Percentiles rank a stretch among this genome's conserved stretches.
Evolutionary conservation across 1,140 invertebrate species (phyloP).

Genomic region (Drosophila suzukii): DNA sequence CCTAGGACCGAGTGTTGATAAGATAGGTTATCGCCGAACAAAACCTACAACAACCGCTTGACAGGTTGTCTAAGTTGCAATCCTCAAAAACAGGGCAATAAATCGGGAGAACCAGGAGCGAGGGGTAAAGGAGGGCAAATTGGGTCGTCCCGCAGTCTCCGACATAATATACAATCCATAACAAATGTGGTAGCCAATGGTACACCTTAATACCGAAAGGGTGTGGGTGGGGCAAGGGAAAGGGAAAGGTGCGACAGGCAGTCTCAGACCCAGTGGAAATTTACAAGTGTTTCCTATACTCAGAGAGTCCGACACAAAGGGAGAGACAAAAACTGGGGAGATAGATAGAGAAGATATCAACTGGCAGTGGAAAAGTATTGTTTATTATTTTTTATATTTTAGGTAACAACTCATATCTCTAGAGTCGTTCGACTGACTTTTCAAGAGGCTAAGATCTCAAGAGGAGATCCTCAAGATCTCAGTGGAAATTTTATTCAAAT

Average conservation of each 20-base stretch:
- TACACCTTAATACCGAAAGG: background rate
- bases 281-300: slow-evolving; percentile 42
- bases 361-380: slow-evolving; percentile 33
- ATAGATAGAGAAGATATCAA: background rate
- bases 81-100: slow-evolving; percentile 39
- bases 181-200: slow-evolving; percentile 32
- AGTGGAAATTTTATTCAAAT: too few species aligned
- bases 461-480: slow-evolving; percentile 23
- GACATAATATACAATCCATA: slow-evolving; percentile 21
- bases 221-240: background rate
- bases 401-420: slow-evolving; percentile 27
- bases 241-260: slow-evolving; percentile 19
- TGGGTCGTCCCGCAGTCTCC: slow-evolving; percentile 30
- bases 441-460: slow-evolving; percentile 16
- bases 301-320: background rate
- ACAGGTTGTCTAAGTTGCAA: slow-evolving; percentile 30
- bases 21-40: slow-evolving; percentile 37
- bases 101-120: background rate
- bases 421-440: slow-evolving; percentile 11
- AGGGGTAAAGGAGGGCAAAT: background rate
- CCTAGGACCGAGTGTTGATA: slow-evolving; percentile 12
- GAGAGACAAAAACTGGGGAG: background rate
- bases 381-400: slow-evolving; percentile 27
- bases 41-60: slow-evolving; percentile 36
- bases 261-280: slow-evolving; percentile 31